These are phyloP conservation scores for Cerastis rubricosa DNA, from an alignment of 2,888 invertebrate species.

Conservation along the genomic window DNA sequence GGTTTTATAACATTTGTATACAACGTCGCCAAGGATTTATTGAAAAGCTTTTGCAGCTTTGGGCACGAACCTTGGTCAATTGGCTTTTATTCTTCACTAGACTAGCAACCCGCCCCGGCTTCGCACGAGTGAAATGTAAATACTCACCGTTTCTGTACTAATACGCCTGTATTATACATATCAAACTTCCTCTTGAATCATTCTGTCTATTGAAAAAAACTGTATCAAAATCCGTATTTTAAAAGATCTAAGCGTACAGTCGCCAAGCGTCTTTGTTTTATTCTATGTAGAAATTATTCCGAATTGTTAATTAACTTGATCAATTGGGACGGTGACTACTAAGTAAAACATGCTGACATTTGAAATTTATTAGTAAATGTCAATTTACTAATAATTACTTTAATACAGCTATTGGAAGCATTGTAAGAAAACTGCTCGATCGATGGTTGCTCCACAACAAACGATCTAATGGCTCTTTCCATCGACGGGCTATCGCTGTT, in stretches of 20 bases:
- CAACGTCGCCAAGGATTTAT: slow-evolving; percentile 2
- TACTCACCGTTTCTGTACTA: too few species aligned
- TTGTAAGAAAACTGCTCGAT: not conserved
- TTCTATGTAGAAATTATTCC: not conserved
- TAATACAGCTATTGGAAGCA: not conserved
- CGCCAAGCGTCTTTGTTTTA: too few species aligned
- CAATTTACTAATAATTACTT: not conserved
- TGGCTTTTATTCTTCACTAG: not conserved
- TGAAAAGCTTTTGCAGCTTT: slow-evolving; percentile 9
- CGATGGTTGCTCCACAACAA: not conserved
- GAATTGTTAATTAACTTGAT: not conserved
- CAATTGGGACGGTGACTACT: not conserved
- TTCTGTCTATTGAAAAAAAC: too few species aligned
- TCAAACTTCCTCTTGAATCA: too few species aligned
- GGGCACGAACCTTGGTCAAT: not conserved
- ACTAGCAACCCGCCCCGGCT: too few species aligned
- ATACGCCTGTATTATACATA: too few species aligned
- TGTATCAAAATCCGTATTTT: too few species aligned
- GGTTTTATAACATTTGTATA: slow-evolving; percentile 19
- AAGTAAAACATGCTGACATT: not conserved
- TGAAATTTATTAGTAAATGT: not conserved
- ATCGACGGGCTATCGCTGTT: slow-evolving; percentile 2
- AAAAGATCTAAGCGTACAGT: too few species aligned
- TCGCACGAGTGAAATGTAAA: too few species aligned
- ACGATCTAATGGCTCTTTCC: not conserved